These are phyloP conservation scores for Sporophila hypoxantha DNA, from an alignment of 2,113 vertebrate species.

Conservation along the genomic window DNA sequence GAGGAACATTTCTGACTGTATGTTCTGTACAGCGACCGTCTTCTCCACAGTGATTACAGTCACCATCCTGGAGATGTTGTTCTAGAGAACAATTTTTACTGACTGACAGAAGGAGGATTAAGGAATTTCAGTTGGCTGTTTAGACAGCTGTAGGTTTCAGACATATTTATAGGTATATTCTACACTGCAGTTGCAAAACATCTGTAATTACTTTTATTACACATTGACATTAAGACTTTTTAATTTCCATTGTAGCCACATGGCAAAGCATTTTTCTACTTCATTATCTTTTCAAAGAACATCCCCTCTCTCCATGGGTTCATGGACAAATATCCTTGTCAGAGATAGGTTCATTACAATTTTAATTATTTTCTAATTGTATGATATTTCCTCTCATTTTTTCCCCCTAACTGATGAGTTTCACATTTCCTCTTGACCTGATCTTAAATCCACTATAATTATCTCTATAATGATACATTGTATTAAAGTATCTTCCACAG, in stretches of 20 bases:
- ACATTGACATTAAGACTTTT: not conserved
- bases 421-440: constrained; percentile 15
- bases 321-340: not conserved
- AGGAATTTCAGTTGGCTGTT: not conserved
- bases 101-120: not conserved
- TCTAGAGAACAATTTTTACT: not conserved
- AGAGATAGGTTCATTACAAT: not conserved
- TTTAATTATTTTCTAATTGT: constrained; percentile 30
- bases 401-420: not conserved
- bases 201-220: not conserved
- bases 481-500: not conserved
- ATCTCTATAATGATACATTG: not conserved
- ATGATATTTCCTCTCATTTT: not conserved
- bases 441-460: constrained; percentile 1
- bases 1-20: not conserved
- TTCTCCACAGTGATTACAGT: not conserved
- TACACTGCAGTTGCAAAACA: not conserved
- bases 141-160: not conserved
- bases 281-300: not conserved
- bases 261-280: not conserved
- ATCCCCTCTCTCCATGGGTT: not conserved
- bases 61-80: not conserved
- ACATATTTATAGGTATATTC: not conserved
- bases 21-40: not conserved
- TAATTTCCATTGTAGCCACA: not conserved